These are phyloP conservation scores for Rhopilema esculentum DNA, from an alignment of 30 jellyfish, hydroid and myxozoan species.

Conservation along the genomic window DNA sequence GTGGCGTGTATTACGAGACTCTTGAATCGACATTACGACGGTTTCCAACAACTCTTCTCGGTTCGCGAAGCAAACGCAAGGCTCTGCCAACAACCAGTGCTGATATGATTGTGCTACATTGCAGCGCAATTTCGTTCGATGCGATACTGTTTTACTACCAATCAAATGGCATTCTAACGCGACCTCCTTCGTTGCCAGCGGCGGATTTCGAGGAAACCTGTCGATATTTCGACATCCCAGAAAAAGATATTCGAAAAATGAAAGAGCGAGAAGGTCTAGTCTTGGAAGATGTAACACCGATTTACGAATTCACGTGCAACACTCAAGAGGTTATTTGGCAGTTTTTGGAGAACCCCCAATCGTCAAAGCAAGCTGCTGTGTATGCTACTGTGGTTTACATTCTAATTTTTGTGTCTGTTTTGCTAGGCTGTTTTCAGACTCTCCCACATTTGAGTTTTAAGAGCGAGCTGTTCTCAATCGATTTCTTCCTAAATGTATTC, in stretches of 20 bases:
- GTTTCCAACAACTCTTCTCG: conserved; percentile 85
- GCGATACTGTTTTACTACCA: conserved; percentile 88
- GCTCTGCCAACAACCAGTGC: conserved; percentile 2
- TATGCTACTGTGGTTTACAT: conserved; percentile 30
- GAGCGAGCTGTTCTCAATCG: conserved; percentile 37
- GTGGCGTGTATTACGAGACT: conserved; percentile 80
- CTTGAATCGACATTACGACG: conserved; percentile 76
- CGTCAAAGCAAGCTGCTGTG: conserved; percentile 59
- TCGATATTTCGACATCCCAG: conserved; percentile 58
- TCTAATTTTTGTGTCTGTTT: conserved; percentile 47
- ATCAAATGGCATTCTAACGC: conserved; percentile 72
- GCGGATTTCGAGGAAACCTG: conserved; percentile 70
- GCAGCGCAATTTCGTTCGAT: conserved; percentile 75
- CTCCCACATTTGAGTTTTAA: conserved; percentile 22
- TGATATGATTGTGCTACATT: conserved; percentile 18
- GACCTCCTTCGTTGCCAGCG: conserved; percentile 67
- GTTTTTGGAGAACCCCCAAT: conserved; percentile 68
- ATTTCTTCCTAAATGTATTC: conserved; percentile 47
- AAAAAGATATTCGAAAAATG: conserved; percentile 48
- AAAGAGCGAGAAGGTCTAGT: conserved; percentile 65
- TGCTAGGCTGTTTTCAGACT: conserved; percentile 70
- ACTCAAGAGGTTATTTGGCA: conserved; percentile 55
- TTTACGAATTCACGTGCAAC: background rate
- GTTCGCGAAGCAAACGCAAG: conserved; percentile 59
- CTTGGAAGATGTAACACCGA: background rate